Evolutionary conservation across 2,113 vertebrate species (phyloP).

Genomic region (Thamnaconus septentrionalis): DNA sequence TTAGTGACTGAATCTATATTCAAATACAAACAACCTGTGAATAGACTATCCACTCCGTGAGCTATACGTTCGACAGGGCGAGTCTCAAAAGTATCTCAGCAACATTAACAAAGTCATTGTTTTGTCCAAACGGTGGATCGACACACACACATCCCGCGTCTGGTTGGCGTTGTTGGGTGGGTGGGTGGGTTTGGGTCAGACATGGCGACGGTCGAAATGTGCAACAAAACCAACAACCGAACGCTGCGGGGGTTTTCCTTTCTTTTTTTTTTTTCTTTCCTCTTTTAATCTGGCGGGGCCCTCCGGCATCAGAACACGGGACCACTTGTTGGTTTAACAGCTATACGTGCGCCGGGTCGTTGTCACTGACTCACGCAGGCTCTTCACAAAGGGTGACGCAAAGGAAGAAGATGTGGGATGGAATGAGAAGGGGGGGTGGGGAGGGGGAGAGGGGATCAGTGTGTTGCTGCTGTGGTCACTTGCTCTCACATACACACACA

Average conservation of each 20-base stretch:
- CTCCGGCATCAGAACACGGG: slow-evolving; percentile 20
- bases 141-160: slow-evolving; percentile 30
- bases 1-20: slow-evolving; percentile 51
- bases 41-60: slow-evolving; percentile 39
- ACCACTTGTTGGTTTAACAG: slow-evolving; percentile 21
- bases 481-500: slow-evolving; percentile 6
- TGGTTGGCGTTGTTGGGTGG: too few species aligned
- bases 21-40: slow-evolving; percentile 65
- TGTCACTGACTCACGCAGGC: slow-evolving; percentile 45
- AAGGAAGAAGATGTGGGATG: slow-evolving; percentile 44
- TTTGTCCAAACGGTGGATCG: slow-evolving; percentile 30
- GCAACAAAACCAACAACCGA: slow-evolving; percentile 35
- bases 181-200: slow-evolving; percentile 5
- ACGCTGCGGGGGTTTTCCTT: too few species aligned
- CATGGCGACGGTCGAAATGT: slow-evolving; percentile 50
- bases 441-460: slow-evolving; percentile 14
- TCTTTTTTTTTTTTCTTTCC: too few species aligned
- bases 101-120: slow-evolving; percentile 35
- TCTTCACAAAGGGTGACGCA: slow-evolving; percentile 41
- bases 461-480: slow-evolving; percentile 8
- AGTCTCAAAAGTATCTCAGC: background rate
- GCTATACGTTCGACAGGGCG: slow-evolving; percentile 38
- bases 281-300: slow-evolving; percentile 1
- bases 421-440: slow-evolving; percentile 30
- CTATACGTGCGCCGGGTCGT: slow-evolving; percentile 47